phyloP scores from a whole-genome alignment of 1,140 invertebrate species.

The Ceratina australensis region DNA sequence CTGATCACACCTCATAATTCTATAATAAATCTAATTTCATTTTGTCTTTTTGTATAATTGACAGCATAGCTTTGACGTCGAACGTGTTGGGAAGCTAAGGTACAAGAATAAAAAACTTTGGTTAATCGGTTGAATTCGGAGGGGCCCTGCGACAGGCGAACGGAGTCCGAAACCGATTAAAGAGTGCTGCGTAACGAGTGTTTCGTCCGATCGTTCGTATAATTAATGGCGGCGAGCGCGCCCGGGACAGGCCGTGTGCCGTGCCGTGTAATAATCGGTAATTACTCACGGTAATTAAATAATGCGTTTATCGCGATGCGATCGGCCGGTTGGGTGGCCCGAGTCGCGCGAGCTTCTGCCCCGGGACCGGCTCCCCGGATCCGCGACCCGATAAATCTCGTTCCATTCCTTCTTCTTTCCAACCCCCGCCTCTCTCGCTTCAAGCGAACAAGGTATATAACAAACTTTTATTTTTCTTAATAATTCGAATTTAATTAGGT shows the following conservation, averaged over 20 bases:
- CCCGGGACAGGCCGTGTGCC: constrained; percentile 46
- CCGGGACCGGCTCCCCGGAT: constrained; percentile 49
- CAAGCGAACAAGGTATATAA: neutral
- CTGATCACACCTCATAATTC: too few species aligned
- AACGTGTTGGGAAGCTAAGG: too few species aligned
- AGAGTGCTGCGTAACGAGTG: constrained; percentile 66
- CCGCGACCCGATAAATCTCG: constrained; percentile 68
- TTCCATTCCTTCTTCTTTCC: constrained; percentile 11
- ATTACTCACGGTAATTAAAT: constrained; percentile 76
- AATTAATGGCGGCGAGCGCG: constrained; percentile 68
- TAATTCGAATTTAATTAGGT: neutral
- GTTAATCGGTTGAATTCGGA: neutral
- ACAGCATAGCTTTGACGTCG: too few species aligned
- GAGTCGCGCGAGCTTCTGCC: constrained; percentile 50
- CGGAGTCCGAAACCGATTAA: constrained; percentile 51
- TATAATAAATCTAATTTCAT: too few species aligned
- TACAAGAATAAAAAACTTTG: neutral
- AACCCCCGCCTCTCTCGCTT: constrained; percentile 7
- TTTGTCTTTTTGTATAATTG: too few species aligned
- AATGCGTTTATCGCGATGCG: constrained; percentile 70
- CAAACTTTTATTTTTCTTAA: neutral
- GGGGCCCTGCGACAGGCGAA: constrained; percentile 29
- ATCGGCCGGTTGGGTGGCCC: constrained; percentile 65
- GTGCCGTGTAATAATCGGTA: constrained; percentile 71
- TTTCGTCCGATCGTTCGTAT: constrained; percentile 62